Conservation (phyloP, 92 coral and sea anemone genomes). For the Umimayanthus chanpuru region DNA sequence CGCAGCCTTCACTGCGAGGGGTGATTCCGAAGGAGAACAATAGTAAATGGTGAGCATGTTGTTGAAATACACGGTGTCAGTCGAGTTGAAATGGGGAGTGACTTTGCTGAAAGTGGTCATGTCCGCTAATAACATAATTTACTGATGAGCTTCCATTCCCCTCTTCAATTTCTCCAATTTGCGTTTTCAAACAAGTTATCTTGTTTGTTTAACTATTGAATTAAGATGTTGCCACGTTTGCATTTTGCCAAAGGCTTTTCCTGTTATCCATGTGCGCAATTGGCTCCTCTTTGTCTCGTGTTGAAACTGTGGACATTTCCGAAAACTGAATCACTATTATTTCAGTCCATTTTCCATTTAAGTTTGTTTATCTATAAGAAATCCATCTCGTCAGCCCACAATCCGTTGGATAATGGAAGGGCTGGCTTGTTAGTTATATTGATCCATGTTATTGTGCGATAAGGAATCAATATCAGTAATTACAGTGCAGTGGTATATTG, state of each 20-base stretch:
- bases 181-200: neutral
- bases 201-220: neutral
- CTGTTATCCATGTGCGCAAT: neutral
- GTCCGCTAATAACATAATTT: neutral
- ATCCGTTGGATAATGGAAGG: slow-evolving; percentile 4
- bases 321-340: neutral
- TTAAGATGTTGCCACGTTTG: neutral
- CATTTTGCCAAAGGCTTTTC: neutral
- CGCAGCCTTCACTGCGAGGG: neutral
- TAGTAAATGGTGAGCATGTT: too few species aligned
- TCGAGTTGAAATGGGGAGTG: neutral
- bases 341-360: neutral
- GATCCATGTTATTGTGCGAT: neutral
- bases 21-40: too few species aligned
- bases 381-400: neutral
- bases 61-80: neutral
- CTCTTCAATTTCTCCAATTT: neutral
- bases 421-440: neutral
- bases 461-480: slow-evolving; percentile 18
- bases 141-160: neutral
- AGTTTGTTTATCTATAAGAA: neutral
- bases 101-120: neutral
- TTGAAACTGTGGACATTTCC: neutral
- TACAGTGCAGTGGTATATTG: neutral
- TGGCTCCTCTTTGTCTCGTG: neutral